Percentiles rank a stretch among this genome's conserved stretches.
phyloP scores from a whole-genome alignment of 2,888 invertebrate genomes.

The Neocrepidodera transversa region DNA sequence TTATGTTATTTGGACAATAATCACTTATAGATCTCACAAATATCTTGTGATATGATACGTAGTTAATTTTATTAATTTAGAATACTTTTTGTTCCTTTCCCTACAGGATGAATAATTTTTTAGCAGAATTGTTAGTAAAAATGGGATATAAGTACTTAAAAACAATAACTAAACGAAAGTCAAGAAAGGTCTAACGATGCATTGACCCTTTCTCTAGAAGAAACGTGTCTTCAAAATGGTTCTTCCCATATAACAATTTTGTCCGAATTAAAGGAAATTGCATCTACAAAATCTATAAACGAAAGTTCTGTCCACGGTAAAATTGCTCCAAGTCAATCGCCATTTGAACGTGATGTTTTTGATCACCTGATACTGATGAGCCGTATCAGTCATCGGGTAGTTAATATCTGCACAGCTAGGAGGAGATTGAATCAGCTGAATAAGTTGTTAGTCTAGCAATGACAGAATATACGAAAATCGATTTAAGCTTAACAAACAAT shows the following conservation, averaged over 20 bases:
- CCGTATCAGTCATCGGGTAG: slow-evolving; percentile 11
- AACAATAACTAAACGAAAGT: neutral
- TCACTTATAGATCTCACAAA: neutral
- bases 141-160: neutral
- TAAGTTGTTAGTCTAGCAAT: neutral
- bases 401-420: neutral
- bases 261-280: too few relatives aligned
- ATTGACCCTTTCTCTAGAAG: too few relatives aligned
- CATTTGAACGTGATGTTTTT: neutral
- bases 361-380: neutral
- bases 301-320: neutral
- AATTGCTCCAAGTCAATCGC: neutral
- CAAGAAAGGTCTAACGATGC: neutral
- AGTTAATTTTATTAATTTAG: neutral
- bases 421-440: slow-evolving; percentile 10
- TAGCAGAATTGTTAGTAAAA: slow-evolving; percentile 1
- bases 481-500: slow-evolving; percentile 10
- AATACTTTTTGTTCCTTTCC: neutral
- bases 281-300: neutral
- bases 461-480: slow-evolving; percentile 9
- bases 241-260: too few relatives aligned
- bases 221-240: too few relatives aligned
- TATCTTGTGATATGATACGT: neutral
- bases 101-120: neutral
- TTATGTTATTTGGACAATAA: neutral